Percentiles rank a stretch among this genome's conserved stretches.
Evolutionary conservation across 2,797 vertebrate genomes (phyloP).

Genomic region (Sebastes iracundus): DNA sequence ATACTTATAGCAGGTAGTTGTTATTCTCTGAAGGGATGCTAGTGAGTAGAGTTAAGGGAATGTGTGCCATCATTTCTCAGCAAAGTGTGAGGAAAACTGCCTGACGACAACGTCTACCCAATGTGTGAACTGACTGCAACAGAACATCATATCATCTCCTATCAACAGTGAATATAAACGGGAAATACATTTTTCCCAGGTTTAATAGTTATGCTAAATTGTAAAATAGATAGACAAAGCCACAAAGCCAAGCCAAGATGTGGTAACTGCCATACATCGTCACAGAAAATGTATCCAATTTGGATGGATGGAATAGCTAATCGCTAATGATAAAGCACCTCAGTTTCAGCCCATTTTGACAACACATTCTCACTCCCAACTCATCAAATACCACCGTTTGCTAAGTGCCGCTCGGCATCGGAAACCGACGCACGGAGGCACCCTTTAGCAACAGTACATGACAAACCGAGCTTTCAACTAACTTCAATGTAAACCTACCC

Average conservation of each 20-base stretch:
- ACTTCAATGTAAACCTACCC: no score
- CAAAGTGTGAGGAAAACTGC: constrained; percentile 39
- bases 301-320: not conserved
- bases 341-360: not conserved
- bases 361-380: no score
- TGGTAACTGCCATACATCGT: not conserved
- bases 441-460: no score
- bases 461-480: no score
- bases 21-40: constrained; percentile 5
- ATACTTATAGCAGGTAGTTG: not conserved
- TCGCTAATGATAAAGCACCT: not conserved
- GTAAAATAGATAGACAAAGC: not conserved
- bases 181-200: not conserved
- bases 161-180: not conserved
- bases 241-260: not conserved
- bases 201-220: not conserved
- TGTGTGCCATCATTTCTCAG: constrained; percentile 11
- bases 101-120: constrained; percentile 35
- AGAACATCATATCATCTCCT: not conserved
- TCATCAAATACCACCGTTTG: no score
- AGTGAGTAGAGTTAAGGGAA: not conserved
- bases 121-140: constrained; percentile 20
- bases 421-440: no score
- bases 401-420: no score
- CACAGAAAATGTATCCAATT: not conserved